Base-by-base conservation (phyloP, 92 coral and sea anemone species). In the Siderastrea radians region DNA sequence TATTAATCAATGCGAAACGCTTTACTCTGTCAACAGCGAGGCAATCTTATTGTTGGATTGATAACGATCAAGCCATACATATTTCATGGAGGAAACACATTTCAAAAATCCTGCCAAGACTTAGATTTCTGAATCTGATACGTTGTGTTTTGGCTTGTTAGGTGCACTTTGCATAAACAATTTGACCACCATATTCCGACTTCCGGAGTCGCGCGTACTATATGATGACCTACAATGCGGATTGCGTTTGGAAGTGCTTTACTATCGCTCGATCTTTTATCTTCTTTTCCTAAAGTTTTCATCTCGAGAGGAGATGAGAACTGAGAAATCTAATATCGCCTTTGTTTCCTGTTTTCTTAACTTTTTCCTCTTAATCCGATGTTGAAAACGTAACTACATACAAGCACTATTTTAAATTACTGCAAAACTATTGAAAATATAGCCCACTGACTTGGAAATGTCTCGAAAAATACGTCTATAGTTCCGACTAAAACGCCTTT, bases 91-190 rank as follows among this genome's bases (percentile, higher is more conserved):
- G 95, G 95, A 93, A 93, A 86, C 93, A 76, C 79, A 82, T 90
- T 93, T 90, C 93, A 80, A 83, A 92, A 78, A 75, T 73, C 73
- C 93, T 90, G 89, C 91, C 91, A 89, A 86, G 77, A 83, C 87
- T 71, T 72, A 81, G 85, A 95, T 93, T 95, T 87, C 75, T 81
- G 58, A 82, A 79, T 80, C 85, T 88, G 98, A 95, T 95, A 95
- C 86, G 87, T 52, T 75, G 75, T 93, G 92, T 95, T 93, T 80
- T 92, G 95, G 82, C 89, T 91, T 91, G 84, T 84, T 89, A 69
- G 88, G 86, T 62, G 83, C 84, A 89, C 79, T 87, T 95, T 93
- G 92, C 95, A 90, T 88, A 90, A 93, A 93, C 96, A 95, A 86
- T 89, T 86, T 83, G 72, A 75, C 88, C 74, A 68, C 51, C 50